phyloP scores from a whole-genome alignment of 2,888 invertebrate species.

The Eristalis arbustorum region DNA sequence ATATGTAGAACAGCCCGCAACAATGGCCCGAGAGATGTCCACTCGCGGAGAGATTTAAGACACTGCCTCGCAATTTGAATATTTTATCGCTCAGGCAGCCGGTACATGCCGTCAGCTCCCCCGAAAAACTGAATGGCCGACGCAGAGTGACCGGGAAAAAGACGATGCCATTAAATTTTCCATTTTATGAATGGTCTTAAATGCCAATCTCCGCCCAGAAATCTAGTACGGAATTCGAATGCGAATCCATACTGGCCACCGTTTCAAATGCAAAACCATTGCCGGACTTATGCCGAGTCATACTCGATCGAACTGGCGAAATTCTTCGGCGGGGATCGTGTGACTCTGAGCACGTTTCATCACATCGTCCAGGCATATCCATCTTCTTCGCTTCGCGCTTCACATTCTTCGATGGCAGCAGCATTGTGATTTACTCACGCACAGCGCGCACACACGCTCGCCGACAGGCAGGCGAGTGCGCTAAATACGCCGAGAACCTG shows the following conservation, averaged over 20 bases:
- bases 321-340: neutral
- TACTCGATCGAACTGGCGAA: neutral
- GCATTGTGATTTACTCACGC: neutral
- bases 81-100: neutral
- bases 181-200: neutral
- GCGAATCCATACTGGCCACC: neutral
- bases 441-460: neutral
- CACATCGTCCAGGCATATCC: neutral
- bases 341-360: neutral
- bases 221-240: neutral
- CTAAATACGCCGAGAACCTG: neutral
- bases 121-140: neutral
- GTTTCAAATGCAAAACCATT: neutral
- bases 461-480: neutral
- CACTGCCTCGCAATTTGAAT: neutral
- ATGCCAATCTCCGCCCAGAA: neutral
- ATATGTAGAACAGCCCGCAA: neutral
- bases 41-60: neutral
- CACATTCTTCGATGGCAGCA: neutral
- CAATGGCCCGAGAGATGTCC: neutral
- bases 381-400: neutral
- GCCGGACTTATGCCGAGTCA: neutral
- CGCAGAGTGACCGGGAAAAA: neutral
- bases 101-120: neutral
- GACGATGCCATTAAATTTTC: neutral